Percentiles rank a stretch among this genome's conserved stretches.
Evolutionary conservation across 2,113 vertebrate genomes (phyloP).

Genomic region (Mobula hypostoma): DNA sequence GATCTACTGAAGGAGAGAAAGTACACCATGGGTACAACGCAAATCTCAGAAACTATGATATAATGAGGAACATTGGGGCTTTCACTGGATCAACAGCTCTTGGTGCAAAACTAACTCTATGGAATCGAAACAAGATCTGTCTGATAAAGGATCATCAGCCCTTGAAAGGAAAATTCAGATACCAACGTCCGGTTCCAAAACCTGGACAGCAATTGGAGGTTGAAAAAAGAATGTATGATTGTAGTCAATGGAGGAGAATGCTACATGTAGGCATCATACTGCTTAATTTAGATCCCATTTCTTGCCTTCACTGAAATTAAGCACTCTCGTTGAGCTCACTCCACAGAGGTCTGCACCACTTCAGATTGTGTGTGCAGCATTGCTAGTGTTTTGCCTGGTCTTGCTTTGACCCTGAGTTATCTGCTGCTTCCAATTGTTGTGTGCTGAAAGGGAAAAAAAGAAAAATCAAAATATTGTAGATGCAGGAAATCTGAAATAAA

Average conservation of each 20-base stretch:
- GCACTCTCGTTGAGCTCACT: neutral
- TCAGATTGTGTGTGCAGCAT: neutral
- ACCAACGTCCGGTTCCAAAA: no score
- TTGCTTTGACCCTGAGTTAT: neutral
- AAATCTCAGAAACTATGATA: no score
- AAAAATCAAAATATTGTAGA: no score
- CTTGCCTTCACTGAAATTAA: neutral
- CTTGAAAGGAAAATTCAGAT: no score
- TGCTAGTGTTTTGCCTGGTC: neutral
- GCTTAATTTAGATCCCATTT: neutral
- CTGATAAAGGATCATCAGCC: no score
- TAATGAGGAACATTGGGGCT: no score
- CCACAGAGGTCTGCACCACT: neutral
- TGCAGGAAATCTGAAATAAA: no score
- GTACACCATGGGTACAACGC: no score
- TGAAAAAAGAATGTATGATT: neutral
- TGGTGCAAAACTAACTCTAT: no score
- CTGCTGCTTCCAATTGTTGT: neutral
- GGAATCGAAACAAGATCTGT: no score
- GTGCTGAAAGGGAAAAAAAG: neutral
- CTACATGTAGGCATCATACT: neutral
- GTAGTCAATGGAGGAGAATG: neutral
- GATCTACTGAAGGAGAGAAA: no score
- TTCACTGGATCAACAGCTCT: no score
- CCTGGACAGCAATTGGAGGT: neutral